Conservation (phyloP, 2,113 vertebrate genomes). For the Ictidomys tridecemlineatus region DNA sequence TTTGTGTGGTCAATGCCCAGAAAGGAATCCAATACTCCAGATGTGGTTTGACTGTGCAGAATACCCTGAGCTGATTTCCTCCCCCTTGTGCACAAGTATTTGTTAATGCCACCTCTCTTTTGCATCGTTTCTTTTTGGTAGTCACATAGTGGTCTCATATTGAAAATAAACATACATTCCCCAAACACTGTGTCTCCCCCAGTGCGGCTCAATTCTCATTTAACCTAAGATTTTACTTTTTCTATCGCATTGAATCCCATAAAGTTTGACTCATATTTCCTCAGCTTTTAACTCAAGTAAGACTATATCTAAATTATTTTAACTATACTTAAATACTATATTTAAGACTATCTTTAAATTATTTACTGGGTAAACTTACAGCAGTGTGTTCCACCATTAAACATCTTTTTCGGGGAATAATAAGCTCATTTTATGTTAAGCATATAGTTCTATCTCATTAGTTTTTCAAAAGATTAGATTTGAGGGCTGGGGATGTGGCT, state of each 20-base stretch:
- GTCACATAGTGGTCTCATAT: not conserved
- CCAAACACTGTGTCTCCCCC: not conserved
- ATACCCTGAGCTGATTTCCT: not conserved
- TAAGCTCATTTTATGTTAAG: not conserved
- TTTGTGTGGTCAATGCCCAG: constrained; percentile 64
- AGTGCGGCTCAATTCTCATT: not conserved
- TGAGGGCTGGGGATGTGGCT: too few relatives aligned
- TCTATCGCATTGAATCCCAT: constrained; percentile 29
- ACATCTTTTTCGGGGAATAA: constrained; percentile 3
- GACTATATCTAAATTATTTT: constrained; percentile 56
- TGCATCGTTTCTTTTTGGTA: constrained; percentile 26
- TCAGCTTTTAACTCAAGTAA: constrained; percentile 41
- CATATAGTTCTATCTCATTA: not conserved
- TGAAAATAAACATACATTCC: constrained; percentile 29
- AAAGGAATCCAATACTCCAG: constrained; percentile 63
- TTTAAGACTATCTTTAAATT: constrained; percentile 32
- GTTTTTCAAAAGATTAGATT: constrained; percentile 44
- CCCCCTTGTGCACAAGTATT: constrained; percentile 41
- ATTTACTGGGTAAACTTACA: not conserved
- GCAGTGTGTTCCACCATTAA: not conserved
- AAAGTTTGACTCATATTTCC: constrained; percentile 1
- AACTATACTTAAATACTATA: constrained; percentile 44
- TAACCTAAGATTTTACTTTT: constrained; percentile 6
- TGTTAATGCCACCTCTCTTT: constrained; percentile 53
- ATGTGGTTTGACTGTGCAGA: constrained; percentile 54